Evolutionary conservation across 1,140 invertebrate species (phyloP).

Genomic region (Centruroides sculpturatus): DNA sequence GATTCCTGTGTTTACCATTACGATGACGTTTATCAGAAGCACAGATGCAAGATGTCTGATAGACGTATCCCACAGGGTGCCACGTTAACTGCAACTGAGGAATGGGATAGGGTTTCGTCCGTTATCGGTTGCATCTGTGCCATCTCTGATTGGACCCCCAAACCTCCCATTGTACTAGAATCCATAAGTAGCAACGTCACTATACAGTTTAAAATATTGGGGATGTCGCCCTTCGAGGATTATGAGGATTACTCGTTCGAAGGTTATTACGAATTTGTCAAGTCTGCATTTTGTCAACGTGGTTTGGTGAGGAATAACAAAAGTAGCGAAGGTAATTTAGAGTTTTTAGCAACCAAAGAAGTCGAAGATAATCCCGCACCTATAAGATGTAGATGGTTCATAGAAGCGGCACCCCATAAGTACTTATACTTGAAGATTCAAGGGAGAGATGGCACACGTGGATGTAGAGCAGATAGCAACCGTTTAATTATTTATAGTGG

Average conservation of each 20-base stretch:
- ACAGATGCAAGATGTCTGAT: slow-evolving; percentile 4
- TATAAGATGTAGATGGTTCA: slow-evolving; percentile 15
- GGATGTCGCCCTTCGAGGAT: slow-evolving; percentile 70
- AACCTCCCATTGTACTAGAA: slow-evolving; percentile 50
- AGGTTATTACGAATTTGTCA: slow-evolving; percentile 64
- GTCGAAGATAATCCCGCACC: background rate
- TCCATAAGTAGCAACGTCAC: slow-evolving; percentile 59
- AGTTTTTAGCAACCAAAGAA: slow-evolving; percentile 4
- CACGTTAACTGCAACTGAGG: background rate
- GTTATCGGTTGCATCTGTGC: slow-evolving; percentile 28
- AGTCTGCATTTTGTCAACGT: slow-evolving; percentile 28
- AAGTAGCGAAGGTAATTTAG: slow-evolving; percentile 15
- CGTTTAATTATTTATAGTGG: slow-evolving; percentile 9
- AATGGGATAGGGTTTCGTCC: slow-evolving; percentile 23
- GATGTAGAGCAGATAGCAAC: slow-evolving; percentile 6
- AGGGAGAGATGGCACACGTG: slow-evolving; percentile 3
- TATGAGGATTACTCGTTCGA: slow-evolving; percentile 67
- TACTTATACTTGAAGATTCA: slow-evolving; percentile 16
- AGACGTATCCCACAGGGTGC: background rate
- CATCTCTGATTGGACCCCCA: slow-evolving; percentile 7
- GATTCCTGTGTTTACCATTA: slow-evolving; percentile 4
- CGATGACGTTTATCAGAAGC: slow-evolving; percentile 6
- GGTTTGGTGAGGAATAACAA: slow-evolving; percentile 6
- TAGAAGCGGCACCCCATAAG: slow-evolving; percentile 13
- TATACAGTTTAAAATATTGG: slow-evolving; percentile 56